Evolutionary conservation across 2,888 invertebrate species (phyloP).

Genomic region (Dendrolimus pini): DNA sequence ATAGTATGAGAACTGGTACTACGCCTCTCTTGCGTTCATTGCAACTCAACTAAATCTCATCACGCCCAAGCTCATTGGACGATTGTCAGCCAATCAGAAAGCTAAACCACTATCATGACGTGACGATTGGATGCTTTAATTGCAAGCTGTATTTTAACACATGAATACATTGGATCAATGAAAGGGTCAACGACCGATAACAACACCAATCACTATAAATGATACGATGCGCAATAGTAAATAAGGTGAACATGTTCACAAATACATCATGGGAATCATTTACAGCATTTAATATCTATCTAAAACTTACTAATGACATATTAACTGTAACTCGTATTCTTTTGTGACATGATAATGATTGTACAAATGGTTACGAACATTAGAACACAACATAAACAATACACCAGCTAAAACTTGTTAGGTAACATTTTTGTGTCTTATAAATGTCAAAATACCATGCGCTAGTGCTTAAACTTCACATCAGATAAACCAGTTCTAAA

Average conservation of each 20-base stretch:
- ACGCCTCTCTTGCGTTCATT: not conserved
- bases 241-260: not conserved
- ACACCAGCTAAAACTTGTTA: too few species aligned
- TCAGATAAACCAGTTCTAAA: too few species aligned
- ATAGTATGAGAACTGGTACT: not conserved
- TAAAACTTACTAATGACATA: too few species aligned
- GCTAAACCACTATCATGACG: constrained; percentile 1
- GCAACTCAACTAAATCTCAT: constrained; percentile 2
- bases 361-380: too few species aligned
- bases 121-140: not conserved
- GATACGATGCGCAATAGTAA: not conserved
- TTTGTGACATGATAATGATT: too few species aligned
- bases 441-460: too few species aligned
- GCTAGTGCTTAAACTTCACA: too few species aligned
- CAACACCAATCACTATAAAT: not conserved
- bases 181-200: not conserved
- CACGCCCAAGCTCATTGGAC: constrained; percentile 7
- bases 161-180: not conserved
- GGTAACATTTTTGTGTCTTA: too few species aligned
- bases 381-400: too few species aligned
- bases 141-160: not conserved
- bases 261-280: too few species aligned
- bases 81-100: constrained; percentile 6
- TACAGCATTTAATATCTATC: too few species aligned
- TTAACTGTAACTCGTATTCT: too few species aligned